A percentile compares a stretch with the other conserved stretches of the same genome.
These are phyloP conservation scores for Drosophila paramelanica DNA, from an alignment of 2,888 invertebrate genomes.

Conservation along the genomic window DNA sequence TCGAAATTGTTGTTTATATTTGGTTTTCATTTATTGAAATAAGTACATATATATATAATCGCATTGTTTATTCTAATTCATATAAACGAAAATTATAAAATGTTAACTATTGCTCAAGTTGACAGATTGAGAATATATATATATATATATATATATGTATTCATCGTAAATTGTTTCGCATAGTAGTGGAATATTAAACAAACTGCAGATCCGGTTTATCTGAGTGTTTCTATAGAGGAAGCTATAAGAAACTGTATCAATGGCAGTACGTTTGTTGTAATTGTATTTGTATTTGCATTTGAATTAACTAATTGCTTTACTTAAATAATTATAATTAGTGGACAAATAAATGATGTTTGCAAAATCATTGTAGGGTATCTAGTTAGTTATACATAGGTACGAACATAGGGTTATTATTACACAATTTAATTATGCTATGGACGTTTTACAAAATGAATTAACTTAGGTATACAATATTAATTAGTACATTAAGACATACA, in stretches of 20 bases:
- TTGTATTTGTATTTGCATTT: slow-evolving; percentile 6
- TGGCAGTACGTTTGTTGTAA: slow-evolving; percentile 30
- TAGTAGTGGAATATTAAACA: background rate
- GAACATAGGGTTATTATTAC: slow-evolving; percentile 48
- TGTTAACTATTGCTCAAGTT: background rate
- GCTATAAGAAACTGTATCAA: slow-evolving; percentile 14
- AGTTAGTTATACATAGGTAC: slow-evolving; percentile 11
- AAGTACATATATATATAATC: slow-evolving; percentile 7
- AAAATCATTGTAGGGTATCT: slow-evolving; percentile 24
- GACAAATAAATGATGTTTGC: slow-evolving; percentile 46
- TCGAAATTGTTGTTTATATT: slow-evolving; percentile 22
- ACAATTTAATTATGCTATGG: slow-evolving; percentile 70
- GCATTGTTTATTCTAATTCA: slow-evolving; percentile 14
- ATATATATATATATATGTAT: too few relatives aligned
- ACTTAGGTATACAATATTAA: slow-evolving; percentile 47
- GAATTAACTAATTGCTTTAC: slow-evolving; percentile 73
- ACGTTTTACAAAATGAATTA: slow-evolving; percentile 65
- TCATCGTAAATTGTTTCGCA: background rate
- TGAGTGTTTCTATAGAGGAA: slow-evolving; percentile 1
- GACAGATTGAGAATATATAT: background rate
- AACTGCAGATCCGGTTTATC: background rate
- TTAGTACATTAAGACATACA: slow-evolving; percentile 27
- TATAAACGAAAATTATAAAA: slow-evolving; percentile 5
- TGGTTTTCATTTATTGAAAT: slow-evolving; percentile 17
- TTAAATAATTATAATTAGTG: slow-evolving; percentile 55